Evolutionary conservation across 2,797 vertebrate species (phyloP).

Genomic region (Spondyliosoma cantharus): DNA sequence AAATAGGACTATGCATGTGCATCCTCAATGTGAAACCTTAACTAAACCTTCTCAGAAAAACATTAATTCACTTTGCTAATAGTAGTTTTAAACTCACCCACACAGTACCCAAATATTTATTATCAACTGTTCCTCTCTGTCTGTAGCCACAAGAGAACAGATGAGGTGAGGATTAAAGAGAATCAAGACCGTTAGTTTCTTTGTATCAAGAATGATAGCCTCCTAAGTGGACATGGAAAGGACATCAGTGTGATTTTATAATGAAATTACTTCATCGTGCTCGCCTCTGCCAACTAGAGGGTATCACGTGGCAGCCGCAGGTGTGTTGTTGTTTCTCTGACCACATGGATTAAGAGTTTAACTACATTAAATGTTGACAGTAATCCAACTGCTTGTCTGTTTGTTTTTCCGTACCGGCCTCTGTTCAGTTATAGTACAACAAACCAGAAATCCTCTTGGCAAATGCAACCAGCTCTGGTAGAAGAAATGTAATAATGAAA

Average conservation of each 20-base stretch:
- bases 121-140: neutral
- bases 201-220: conserved; percentile 20
- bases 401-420: neutral
- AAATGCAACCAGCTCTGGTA: neutral
- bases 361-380: neutral
- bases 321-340: neutral
- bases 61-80: neutral
- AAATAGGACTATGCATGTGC: neutral
- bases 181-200: conserved; percentile 10
- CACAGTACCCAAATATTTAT: neutral
- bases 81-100: neutral
- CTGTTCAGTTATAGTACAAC: neutral
- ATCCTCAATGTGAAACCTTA: neutral
- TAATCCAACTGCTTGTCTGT: neutral
- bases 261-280: conserved; percentile 29
- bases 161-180: conserved; percentile 10
- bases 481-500: conserved; percentile 14
- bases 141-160: conserved; percentile 4
- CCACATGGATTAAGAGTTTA: neutral
- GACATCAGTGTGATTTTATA: conserved; percentile 1
- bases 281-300: neutral
- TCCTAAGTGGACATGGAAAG: conserved; percentile 23
- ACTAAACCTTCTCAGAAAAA: neutral
- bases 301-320: neutral
- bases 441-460: neutral